Conservation (phyloP, 2,888 invertebrate species). For the Myopa tessellatipennis region DNA sequence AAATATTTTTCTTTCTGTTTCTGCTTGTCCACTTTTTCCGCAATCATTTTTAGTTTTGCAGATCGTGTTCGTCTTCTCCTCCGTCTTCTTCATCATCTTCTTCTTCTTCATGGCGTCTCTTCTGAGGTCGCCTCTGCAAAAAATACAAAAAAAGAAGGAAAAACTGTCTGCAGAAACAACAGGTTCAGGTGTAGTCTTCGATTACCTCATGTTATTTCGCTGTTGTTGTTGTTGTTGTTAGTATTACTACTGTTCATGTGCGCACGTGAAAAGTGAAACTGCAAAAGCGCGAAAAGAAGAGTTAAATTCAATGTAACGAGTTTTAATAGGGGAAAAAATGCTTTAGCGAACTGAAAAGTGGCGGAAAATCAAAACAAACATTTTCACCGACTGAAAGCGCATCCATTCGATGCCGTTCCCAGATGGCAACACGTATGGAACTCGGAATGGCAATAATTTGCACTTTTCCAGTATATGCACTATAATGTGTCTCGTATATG, state of each 20-base stretch:
- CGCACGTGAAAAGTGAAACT: slow-evolving; percentile 44
- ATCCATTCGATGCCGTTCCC: slow-evolving; percentile 12
- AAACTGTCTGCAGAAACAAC: slow-evolving; percentile 1
- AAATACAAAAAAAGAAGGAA: too few species aligned
- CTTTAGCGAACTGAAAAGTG: not conserved
- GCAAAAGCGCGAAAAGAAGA: slow-evolving; percentile 30
- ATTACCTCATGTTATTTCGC: slow-evolving; percentile 34
- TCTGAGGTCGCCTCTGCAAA: too few species aligned
- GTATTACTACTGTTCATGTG: slow-evolving; percentile 19
- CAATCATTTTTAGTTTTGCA: not conserved
- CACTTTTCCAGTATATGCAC: too few species aligned
- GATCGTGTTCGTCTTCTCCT: not conserved
- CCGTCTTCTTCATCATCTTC: not conserved
- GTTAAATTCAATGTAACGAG: slow-evolving; percentile 6
- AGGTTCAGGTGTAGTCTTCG: slow-evolving; percentile 39
- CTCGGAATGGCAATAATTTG: not conserved
- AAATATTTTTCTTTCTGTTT: not conserved
- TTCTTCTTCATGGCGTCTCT: too few species aligned
- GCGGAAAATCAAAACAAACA: slow-evolving; percentile 7
- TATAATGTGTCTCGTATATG: too few species aligned
- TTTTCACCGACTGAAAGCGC: slow-evolving; percentile 39
- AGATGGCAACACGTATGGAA: not conserved
- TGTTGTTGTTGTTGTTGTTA: slow-evolving; percentile 34
- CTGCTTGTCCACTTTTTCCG: not conserved
- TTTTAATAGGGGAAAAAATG: not conserved